A percentile compares a stretch with the other conserved stretches of the same genome.
Evolutionary conservation across 2,888 invertebrate genomes (phyloP).

Genomic region (Chaitophorus viminalis): DNA sequence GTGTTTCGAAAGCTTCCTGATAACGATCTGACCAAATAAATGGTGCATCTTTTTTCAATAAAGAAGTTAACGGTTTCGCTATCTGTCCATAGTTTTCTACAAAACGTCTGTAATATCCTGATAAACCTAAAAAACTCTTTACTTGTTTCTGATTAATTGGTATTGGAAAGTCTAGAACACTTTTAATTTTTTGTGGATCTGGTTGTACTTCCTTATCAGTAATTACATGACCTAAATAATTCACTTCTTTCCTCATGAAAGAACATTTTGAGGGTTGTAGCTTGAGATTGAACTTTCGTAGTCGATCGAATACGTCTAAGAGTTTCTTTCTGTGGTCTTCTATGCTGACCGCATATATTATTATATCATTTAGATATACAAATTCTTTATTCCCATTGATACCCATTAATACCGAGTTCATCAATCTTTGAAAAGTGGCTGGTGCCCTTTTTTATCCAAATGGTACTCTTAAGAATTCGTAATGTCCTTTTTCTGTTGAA

Average conservation of each 20-base stretch:
- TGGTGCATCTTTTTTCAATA: background rate
- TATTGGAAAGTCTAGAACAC: background rate
- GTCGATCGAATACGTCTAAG: conserved; percentile 63
- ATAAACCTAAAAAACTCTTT: conserved; percentile 19
- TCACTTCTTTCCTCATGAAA: conserved; percentile 48
- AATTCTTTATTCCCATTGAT: conserved; percentile 64
- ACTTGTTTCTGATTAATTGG: background rate
- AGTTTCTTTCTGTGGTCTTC: conserved; percentile 65
- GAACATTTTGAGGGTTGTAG: conserved; percentile 62
- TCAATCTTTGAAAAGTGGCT: conserved; percentile 63
- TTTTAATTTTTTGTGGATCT: conserved; percentile 42
- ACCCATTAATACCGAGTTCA: conserved; percentile 65
- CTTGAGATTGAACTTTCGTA: conserved; percentile 57
- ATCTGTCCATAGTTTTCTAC: conserved; percentile 37
- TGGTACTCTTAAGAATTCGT: conserved; percentile 35
- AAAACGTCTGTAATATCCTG: conserved; percentile 46
- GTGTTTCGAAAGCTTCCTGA: conserved; percentile 55
- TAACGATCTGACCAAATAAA: too few relatives aligned
- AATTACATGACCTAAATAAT: conserved; percentile 42
- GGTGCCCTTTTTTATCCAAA: conserved; percentile 49
- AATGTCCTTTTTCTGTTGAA: conserved; percentile 56
- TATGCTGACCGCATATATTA: conserved; percentile 64
- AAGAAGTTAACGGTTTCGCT: conserved; percentile 21
- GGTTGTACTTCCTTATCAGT: conserved; percentile 46
- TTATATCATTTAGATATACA: conserved; percentile 65